These are phyloP conservation scores for Dendropsophus ebraccatus DNA, from an alignment of 2,113 vertebrate species.

Conservation along the genomic window DNA sequence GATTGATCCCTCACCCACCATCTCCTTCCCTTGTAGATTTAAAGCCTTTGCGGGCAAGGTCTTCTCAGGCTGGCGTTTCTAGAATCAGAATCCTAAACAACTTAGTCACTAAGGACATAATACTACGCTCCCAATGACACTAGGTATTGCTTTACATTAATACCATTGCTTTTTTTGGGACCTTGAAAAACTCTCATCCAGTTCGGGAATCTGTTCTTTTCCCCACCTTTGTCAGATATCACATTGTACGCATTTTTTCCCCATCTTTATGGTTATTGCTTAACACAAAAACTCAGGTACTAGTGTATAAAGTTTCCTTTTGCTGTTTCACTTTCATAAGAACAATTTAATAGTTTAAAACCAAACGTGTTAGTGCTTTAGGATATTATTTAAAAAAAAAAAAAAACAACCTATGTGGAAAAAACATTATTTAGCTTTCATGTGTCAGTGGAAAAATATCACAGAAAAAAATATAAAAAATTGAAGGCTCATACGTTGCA, in stretches of 20 bases:
- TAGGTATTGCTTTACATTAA: neutral
- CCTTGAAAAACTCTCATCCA: too few species aligned
- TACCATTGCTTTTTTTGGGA: too few species aligned
- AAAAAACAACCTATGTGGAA: slow-evolving; percentile 12
- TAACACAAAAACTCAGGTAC: neutral
- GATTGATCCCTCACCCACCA: too few species aligned
- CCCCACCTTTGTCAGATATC: too few species aligned
- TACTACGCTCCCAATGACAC: neutral
- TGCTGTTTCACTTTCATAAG: neutral
- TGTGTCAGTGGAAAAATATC: slow-evolving; percentile 17
- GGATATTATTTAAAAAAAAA: neutral
- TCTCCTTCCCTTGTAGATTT: too few species aligned
- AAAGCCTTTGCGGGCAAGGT: too few species aligned
- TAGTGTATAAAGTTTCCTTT: neutral
- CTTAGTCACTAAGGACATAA: neutral
- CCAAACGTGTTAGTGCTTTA: slow-evolving; percentile 26
- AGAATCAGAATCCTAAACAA: too few species aligned
- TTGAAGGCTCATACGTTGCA: neutral
- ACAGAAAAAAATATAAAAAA: neutral
- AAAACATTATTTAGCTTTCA: slow-evolving; percentile 8
- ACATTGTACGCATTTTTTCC: neutral
- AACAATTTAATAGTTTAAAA: neutral
- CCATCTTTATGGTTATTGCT: neutral
- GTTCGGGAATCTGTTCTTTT: too few species aligned
- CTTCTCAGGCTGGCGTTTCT: too few species aligned